These are phyloP conservation scores for Raja brachyura DNA, from an alignment of 2,113 vertebrate genomes.

Conservation along the genomic window DNA sequence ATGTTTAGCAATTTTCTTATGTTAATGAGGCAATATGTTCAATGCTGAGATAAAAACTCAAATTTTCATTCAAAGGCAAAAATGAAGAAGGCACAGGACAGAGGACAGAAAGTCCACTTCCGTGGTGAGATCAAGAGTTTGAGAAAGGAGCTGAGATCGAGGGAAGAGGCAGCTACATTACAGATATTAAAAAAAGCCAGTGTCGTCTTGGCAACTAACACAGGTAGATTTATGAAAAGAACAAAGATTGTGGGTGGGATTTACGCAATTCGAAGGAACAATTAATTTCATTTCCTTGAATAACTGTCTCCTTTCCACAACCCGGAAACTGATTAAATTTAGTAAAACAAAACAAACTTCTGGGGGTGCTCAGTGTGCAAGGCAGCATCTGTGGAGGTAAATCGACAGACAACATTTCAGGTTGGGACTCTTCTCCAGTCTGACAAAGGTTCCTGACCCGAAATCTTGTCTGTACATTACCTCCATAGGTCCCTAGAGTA, in stretches of 20 bases:
- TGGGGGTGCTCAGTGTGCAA: too few species aligned
- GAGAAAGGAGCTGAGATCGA: constrained; percentile 74
- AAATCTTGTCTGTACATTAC: too few species aligned
- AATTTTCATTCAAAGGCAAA: constrained; percentile 53
- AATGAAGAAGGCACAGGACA: constrained; percentile 65
- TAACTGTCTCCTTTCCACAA: background rate
- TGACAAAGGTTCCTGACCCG: too few species aligned
- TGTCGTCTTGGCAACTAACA: constrained; percentile 81
- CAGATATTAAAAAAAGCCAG: constrained; percentile 65
- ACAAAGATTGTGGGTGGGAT: too few species aligned
- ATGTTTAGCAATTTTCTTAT: background rate
- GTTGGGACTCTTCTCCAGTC: too few species aligned
- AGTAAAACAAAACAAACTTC: background rate
- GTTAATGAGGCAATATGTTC: background rate
- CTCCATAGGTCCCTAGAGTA: too few species aligned
- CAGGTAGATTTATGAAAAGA: constrained; percentile 56
- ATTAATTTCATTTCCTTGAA: background rate
- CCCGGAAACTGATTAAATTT: background rate
- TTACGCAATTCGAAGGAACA: background rate
- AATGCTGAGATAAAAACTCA: background rate
- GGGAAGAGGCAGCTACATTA: constrained; percentile 72
- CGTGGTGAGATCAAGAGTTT: constrained; percentile 69
- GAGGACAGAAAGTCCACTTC: constrained; percentile 62
- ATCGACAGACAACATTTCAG: too few species aligned
- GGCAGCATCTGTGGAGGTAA: too few species aligned